Percentiles rank a stretch among this genome's conserved stretches.
phyloP scores from a whole-genome alignment of 2,888 invertebrate genomes.

The Synanthedon formicaeformis region DNA sequence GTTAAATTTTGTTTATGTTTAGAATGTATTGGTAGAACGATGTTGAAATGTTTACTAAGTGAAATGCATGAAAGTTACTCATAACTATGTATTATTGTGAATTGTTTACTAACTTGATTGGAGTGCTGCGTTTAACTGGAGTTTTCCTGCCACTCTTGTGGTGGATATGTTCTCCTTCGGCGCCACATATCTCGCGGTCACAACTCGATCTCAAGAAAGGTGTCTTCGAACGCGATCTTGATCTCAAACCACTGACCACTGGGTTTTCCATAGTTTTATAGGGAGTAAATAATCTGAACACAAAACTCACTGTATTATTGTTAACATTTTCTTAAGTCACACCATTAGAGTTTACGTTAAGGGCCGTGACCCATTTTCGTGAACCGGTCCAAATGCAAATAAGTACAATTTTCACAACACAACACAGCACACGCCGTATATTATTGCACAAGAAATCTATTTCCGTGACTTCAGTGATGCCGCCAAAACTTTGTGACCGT shows the following conservation, averaged over 20 bases:
- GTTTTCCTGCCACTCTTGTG: constrained; percentile 62
- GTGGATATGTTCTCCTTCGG: constrained; percentile 64
- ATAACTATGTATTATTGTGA: not conserved
- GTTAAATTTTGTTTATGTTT: too few species aligned
- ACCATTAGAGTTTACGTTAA: constrained; percentile 5
- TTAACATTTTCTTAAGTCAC: constrained; percentile 24
- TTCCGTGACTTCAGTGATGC: constrained; percentile 60
- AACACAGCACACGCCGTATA: constrained; percentile 19
- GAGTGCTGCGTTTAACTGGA: constrained; percentile 57
- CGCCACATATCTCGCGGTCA: constrained; percentile 69
- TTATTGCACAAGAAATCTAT: constrained; percentile 67
- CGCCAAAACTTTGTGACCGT: constrained; percentile 54
- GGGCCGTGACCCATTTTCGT: constrained; percentile 23
- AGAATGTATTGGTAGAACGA: too few species aligned
- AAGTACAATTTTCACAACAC: constrained; percentile 25
- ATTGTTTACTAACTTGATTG: constrained; percentile 52
- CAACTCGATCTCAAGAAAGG: constrained; percentile 73
- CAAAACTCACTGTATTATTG: constrained; percentile 9
- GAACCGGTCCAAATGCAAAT: constrained; percentile 27
- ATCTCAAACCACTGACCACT: constrained; percentile 69
- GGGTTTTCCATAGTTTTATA: constrained; percentile 47
- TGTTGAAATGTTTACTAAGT: not conserved
- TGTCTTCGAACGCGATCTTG: constrained; percentile 78
- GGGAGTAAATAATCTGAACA: not conserved
- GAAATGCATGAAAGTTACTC: not conserved